Base-by-base conservation (phyloP, 2,888 invertebrate species). In the Leptinotarsa peninsularis region DNA sequence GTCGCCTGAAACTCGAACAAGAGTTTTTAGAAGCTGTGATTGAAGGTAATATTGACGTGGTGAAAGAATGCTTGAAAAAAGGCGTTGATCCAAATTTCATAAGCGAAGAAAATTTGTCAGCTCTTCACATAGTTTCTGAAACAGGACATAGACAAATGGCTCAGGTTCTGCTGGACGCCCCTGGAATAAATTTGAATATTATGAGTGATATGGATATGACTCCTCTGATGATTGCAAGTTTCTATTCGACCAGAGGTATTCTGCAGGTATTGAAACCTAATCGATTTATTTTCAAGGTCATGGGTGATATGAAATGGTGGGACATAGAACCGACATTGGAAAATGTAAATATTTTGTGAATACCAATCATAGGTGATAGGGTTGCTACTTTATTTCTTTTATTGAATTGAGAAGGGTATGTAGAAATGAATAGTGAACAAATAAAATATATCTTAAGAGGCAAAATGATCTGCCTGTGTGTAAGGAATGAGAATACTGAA, bases 51-150 rank as follows among this genome's bases (percentile, higher is more conserved):
- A 13, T 78, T 7, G 33, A 80, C 0, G 49, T 71, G 0, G 58
- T 82, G n/a, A 58, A 49, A 13, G 52, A 74, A 1, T 78, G 78
- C 17, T 23, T 83, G 4, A 54, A 76, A 17, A 60, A 68, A 21
- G 81, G 81, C 0, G 72, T 81, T 0, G 70, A 82, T 56, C 68
- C 78, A 10, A 83, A 84, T 66, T 66, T 60, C 3, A 5, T 67
- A 3, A 70, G 76, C 17, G 74, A 77, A 4, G 74, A 80, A 43
- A 75, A 76, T 17, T 60, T 76, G 4, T 75, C 81, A 1, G 80
- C 78, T 1, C 43, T 84, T 17, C 83, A 84, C 49, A 71, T 83
- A 27, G 78, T 76, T 13, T 78, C 80, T 14, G 81, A 81, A 71
- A 78, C 78, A 60, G 81, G 80, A 7, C 80, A 81, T 27, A 33